Percentiles rank a stretch among this genome's conserved stretches.
phyloP scores from a whole-genome alignment of 2,797 vertebrate species.

The Ammospiza maritima region DNA sequence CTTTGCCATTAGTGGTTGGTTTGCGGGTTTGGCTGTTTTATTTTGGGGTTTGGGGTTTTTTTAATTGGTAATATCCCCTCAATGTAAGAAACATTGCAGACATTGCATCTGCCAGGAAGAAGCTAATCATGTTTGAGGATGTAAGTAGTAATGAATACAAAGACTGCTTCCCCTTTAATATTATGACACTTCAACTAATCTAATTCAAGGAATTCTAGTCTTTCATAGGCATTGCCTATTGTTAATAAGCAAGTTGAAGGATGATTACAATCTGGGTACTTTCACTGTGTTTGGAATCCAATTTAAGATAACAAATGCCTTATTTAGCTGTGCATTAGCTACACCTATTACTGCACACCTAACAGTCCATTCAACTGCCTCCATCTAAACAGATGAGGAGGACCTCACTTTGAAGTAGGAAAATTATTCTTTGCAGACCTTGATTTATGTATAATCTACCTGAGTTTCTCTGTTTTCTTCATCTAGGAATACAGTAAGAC shows the following conservation, averaged over 20 bases:
- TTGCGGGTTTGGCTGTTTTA: neutral
- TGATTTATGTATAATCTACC: neutral
- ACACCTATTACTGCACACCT: neutral
- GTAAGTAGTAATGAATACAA: too few species aligned
- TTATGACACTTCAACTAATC: too few species aligned
- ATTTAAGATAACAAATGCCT: neutral
- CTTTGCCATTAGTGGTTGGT: neutral
- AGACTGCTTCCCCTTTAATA: too few species aligned
- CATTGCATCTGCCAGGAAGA: neutral
- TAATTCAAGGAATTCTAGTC: too few species aligned
- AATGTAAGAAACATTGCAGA: neutral
- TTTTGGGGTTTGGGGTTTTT: neutral
- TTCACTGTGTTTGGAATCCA: neutral
- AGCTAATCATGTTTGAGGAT: too few species aligned
- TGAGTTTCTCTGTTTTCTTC: neutral
- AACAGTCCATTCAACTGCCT: neutral
- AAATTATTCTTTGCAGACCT: neutral
- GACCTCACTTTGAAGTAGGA: neutral
- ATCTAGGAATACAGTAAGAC: neutral
- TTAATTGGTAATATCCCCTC: neutral
- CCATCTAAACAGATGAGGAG: neutral
- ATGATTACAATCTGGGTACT: too few species aligned
- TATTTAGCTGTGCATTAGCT: neutral
- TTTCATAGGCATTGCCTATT: too few species aligned
- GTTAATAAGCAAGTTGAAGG: too few species aligned